Percentiles rank a stretch among this genome's conserved stretches.
phyloP scores from a whole-genome alignment of 2,888 invertebrate species.

The Drosophila bunnanda region DNA sequence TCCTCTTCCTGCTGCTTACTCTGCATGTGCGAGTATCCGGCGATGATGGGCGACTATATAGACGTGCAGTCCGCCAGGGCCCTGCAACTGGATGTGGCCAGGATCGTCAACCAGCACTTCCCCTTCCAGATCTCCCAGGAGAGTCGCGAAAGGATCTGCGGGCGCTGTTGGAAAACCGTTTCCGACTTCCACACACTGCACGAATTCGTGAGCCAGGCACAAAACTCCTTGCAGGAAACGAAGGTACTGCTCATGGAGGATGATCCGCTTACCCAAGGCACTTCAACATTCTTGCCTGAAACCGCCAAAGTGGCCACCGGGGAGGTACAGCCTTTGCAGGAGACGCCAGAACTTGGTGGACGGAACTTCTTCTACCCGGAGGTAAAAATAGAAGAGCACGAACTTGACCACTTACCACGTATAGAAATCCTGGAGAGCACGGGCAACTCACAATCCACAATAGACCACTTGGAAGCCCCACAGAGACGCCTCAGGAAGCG shows the following conservation, averaged over 20 bases:
- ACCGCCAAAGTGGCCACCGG: slow-evolving; percentile 9
- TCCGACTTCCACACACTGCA: slow-evolving; percentile 74
- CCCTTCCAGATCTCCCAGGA: slow-evolving; percentile 59
- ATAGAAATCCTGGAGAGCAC: slow-evolving; percentile 78
- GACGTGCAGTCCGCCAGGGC: slow-evolving; percentile 56
- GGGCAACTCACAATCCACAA: slow-evolving; percentile 19
- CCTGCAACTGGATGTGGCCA: slow-evolving; percentile 49
- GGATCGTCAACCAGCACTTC: slow-evolving; percentile 65
- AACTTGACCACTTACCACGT: slow-evolving; percentile 79
- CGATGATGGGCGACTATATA: slow-evolving; percentile 41
- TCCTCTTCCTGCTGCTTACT: slow-evolving; percentile 52
- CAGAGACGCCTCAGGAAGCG: slow-evolving; percentile 58
- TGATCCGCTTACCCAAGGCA: slow-evolving; percentile 65
- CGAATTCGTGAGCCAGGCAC: slow-evolving; percentile 67
- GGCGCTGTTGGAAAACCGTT: slow-evolving; percentile 75
- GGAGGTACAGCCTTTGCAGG: neutral
- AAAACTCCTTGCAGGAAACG: slow-evolving; percentile 61
- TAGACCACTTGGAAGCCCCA: slow-evolving; percentile 18
- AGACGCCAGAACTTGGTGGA: slow-evolving; percentile 33
- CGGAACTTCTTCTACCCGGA: slow-evolving; percentile 72
- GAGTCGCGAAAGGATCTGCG: slow-evolving; percentile 60
- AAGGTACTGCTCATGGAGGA: slow-evolving; percentile 69
- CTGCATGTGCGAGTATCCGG: slow-evolving; percentile 64
- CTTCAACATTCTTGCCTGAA: slow-evolving; percentile 55
- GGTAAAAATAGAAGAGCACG: slow-evolving; percentile 80